Base-by-base conservation (phyloP, 2,888 invertebrate genomes). In the Gandaritis pyraliata region DNA sequence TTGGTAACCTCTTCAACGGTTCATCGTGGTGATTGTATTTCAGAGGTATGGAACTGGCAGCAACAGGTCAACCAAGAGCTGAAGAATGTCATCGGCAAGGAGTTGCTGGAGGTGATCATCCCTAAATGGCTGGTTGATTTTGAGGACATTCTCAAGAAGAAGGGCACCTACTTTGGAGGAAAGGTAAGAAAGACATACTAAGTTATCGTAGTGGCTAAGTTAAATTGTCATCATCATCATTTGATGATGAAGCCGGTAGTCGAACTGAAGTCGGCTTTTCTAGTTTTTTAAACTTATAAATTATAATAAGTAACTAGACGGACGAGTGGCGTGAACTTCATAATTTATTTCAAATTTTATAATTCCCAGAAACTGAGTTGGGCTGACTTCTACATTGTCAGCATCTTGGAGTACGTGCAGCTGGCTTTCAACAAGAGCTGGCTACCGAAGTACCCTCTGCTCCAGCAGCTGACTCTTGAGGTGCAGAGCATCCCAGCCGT, bases 311-410 rank as follows among this genome's bases (percentile, higher is more conserved):
- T n/a, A n/a, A n/a, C n/a, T n/a, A n/a, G n/a, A n/a, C n/a, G n/a
- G n/a, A n/a, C n/a, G n/a, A n/a, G n/a, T n/a, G n/a, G n/a, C n/a
- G n/a, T n/a, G n/a, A n/a, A 1, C 23, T 3, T 23, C 1, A 23
- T 23, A 23, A 23, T 23, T 23, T 23, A 23, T 23, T 2, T 23
- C n/a, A 2, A 23, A 23, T 23, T 23, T 23, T 23, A 23, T 23
- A 23, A 23, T 29, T 63, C 51, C n/a, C 66, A 72, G 72, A 70
- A 70, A 72, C 13, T 55, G 58, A 61, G 58, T 70, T 81, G 77
- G 78, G 75, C 74, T 13, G 81, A 81, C 57, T 51, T 78, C 53
- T 81, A 73, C 68, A 75, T 81, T 55, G 78, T 76, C 36, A 77
- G 76, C 10, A 71, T 78, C 62, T 58, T 78, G 13, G 80, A 79